Conservation (phyloP, 2,113 vertebrate genomes). For the Chrysochloris asiatica region DNA sequence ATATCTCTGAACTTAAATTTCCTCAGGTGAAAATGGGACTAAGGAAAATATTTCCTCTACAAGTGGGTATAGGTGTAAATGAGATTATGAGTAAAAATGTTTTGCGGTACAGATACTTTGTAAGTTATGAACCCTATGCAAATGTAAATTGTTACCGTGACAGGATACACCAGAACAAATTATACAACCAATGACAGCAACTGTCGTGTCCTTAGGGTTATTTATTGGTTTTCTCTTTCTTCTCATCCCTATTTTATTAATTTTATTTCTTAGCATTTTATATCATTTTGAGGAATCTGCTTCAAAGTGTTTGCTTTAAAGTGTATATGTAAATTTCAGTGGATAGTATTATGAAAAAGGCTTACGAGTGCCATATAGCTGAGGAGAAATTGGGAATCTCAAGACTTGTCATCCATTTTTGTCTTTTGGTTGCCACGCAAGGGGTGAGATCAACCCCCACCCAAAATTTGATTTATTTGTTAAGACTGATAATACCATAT, state of each 20-base stretch:
- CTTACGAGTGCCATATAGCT: neutral
- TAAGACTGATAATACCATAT: neutral
- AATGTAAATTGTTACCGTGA: neutral
- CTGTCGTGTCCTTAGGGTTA: neutral
- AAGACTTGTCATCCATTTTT: neutral
- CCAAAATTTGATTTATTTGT: neutral
- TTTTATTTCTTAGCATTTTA: neutral
- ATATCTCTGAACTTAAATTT: too few relatives aligned
- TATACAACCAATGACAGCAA: neutral
- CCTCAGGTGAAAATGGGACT: neutral
- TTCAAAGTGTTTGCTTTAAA: neutral
- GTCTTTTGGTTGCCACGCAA: neutral
- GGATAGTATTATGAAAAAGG: neutral
- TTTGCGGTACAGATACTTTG: conserved; percentile 2
- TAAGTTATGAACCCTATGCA: conserved; percentile 37
- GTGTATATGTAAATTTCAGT: neutral
- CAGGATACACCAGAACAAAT: conserved; percentile 3
- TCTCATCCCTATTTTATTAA: neutral
- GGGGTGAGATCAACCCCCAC: neutral
- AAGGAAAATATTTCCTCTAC: conserved; percentile 12
- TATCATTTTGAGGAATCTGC: neutral
- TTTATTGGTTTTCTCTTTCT: conserved; percentile 22
- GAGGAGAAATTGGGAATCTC: neutral
- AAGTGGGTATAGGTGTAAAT: neutral
- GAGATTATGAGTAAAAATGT: neutral